Percentiles rank a stretch among this genome's conserved stretches.
phyloP scores from a whole-genome alignment of 2,888 invertebrate species.

The Congeria kusceri region DNA sequence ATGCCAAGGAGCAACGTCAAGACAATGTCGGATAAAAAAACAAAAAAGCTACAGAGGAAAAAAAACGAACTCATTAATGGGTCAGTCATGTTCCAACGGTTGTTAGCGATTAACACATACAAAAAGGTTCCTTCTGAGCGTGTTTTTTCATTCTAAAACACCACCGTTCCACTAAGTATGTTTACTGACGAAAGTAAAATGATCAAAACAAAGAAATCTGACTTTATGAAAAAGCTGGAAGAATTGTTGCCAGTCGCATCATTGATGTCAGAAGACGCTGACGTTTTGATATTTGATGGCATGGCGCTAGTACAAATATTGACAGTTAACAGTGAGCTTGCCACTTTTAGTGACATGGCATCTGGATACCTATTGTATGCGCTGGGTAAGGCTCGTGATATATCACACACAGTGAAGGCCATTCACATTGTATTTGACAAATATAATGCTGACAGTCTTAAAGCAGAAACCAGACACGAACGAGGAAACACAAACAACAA shows the following conservation, averaged over 20 bases:
- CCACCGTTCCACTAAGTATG: conserved; percentile 10
- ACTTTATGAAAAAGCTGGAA: conserved; percentile 7
- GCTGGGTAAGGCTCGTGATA: not conserved
- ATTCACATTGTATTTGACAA: conserved; percentile 2
- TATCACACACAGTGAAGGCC: not conserved
- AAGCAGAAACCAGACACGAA: conserved; percentile 1
- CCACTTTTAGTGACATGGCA: not conserved
- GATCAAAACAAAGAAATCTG: conserved; percentile 2
- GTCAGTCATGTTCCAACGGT: not conserved
- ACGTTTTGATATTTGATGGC: not conserved
- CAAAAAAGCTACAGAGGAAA: conserved; percentile 7
- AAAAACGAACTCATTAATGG: conserved; percentile 1
- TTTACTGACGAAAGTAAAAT: conserved; percentile 7
- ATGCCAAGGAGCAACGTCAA: conserved; percentile 5
- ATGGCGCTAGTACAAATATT: conserved; percentile 1
- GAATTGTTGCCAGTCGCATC: not conserved
- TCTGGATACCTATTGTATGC: not conserved
- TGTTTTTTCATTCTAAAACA: conserved; percentile 11
- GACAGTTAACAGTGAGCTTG: not conserved
- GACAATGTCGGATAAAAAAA: conserved; percentile 11
- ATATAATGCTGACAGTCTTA: not conserved
- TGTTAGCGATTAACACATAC: conserved; percentile 7
- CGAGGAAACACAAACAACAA: not conserved
- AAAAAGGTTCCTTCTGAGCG: conserved; percentile 10
- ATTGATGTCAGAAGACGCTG: not conserved